A percentile compares a stretch with the other conserved stretches of the same genome.
These are phyloP conservation scores for Lamellibrachia luymesi DNA, from an alignment of 1,140 invertebrate species.

Conservation along the genomic window DNA sequence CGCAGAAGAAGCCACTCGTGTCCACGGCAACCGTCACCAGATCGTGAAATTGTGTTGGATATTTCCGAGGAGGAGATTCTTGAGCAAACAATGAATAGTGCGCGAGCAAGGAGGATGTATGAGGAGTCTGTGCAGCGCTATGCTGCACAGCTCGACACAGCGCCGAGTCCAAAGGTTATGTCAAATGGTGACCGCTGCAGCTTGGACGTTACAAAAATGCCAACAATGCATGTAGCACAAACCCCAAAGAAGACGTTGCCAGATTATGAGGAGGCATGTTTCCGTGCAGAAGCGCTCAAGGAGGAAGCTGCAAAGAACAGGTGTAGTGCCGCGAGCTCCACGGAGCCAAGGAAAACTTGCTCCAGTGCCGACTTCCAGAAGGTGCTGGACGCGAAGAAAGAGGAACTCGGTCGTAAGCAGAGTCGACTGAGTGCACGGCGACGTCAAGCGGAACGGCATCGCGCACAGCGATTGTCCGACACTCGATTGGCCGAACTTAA, in stretches of 20 bases:
- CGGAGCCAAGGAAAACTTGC: background rate
- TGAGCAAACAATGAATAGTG: conserved; percentile 51
- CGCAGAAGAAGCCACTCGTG: background rate
- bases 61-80: conserved; percentile 42
- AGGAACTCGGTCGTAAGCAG: background rate
- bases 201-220: background rate
- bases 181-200: conserved; percentile 25
- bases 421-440: background rate
- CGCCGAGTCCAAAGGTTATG: background rate
- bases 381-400: background rate
- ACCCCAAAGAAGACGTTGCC: background rate
- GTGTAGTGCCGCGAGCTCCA: background rate
- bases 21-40: background rate
- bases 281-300: background rate
- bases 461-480: background rate
- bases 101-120: conserved; percentile 54
- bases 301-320: conserved; percentile 2
- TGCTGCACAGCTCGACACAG: conserved; percentile 26
- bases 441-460: background rate
- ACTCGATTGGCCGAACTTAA: background rate
- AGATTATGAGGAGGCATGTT: background rate
- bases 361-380: background rate
- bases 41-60: background rate
- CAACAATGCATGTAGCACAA: background rate
- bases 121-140: conserved; percentile 56